A percentile compares a stretch with the other conserved stretches of the same genome.
Evolutionary conservation across 2,888 invertebrate species (phyloP).

Genomic region (Ophion obscuratus): DNA sequence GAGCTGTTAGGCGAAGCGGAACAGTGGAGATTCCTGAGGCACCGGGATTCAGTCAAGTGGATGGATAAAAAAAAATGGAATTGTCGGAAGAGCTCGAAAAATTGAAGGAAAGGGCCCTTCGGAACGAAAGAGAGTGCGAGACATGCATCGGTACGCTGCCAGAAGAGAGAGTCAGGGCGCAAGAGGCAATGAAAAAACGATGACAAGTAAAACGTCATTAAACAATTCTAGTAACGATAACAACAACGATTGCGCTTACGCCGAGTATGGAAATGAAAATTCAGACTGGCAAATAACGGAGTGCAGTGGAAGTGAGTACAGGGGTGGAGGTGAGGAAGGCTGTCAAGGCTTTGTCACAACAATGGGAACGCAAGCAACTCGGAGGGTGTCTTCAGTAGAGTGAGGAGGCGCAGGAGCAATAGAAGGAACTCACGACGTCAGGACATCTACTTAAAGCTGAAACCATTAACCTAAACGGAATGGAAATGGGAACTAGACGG

Average conservation of each 20-base stretch:
- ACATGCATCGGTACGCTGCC: background rate
- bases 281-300: background rate
- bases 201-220: background rate
- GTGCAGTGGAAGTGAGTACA: background rate
- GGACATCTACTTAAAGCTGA: background rate
- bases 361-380: background rate
- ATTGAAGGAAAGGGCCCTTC: background rate
- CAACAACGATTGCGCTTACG: background rate
- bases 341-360: background rate
- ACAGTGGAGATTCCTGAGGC: background rate
- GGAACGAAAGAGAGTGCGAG: background rate
- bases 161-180: background rate
- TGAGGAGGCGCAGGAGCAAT: background rate
- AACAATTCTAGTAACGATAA: background rate
- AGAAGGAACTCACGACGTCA: background rate
- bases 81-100: background rate
- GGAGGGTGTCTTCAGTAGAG: background rate
- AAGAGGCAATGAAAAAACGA: background rate
- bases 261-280: background rate
- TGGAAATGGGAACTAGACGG: no score
- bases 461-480: no score
- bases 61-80: background rate
- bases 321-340: background rate
- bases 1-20: background rate
- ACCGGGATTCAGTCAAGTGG: background rate